Percentiles rank a stretch among this genome's conserved stretches.
Conservation (phyloP, 53 echinoderm and acorn worm species). For the Apostichopus leukothele region DNA sequence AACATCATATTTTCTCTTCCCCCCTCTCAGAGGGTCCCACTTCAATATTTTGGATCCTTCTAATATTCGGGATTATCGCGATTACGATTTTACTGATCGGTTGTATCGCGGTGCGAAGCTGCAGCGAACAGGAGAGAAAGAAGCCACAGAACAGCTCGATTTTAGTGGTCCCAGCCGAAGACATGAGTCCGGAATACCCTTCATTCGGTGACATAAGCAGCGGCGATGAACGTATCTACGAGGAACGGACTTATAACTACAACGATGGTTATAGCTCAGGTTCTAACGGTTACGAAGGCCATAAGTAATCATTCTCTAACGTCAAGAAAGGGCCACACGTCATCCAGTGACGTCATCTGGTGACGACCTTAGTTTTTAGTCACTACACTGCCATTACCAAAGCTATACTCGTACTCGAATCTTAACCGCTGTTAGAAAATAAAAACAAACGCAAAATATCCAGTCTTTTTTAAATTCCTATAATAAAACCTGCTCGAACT, state of each 20-base stretch:
- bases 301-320: neutral
- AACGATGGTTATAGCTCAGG: conserved; percentile 15
- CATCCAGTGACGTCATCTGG: no score
- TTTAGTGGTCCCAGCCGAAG: neutral
- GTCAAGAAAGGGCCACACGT: no score
- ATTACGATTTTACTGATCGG: conserved; percentile 36
- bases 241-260: conserved; percentile 37
- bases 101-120: conserved; percentile 40
- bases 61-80: conserved; percentile 10
- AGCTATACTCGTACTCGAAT: no score
- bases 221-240: conserved; percentile 31
- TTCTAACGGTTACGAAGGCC: conserved; percentile 15
- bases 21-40: conserved; percentile 36
- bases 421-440: no score
- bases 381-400: no score
- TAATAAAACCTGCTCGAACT: no score
- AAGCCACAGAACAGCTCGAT: neutral
- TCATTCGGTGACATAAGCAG: neutral
- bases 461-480: no score
- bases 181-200: conserved; percentile 12
- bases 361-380: no score
- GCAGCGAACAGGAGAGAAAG: conserved; percentile 30
- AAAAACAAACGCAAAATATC: no score
- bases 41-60: conserved; percentile 32
- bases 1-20: neutral